These are phyloP conservation scores for Andricus grossulariae DNA, from an alignment of 1,140 invertebrate genomes.

Conservation along the genomic window DNA sequence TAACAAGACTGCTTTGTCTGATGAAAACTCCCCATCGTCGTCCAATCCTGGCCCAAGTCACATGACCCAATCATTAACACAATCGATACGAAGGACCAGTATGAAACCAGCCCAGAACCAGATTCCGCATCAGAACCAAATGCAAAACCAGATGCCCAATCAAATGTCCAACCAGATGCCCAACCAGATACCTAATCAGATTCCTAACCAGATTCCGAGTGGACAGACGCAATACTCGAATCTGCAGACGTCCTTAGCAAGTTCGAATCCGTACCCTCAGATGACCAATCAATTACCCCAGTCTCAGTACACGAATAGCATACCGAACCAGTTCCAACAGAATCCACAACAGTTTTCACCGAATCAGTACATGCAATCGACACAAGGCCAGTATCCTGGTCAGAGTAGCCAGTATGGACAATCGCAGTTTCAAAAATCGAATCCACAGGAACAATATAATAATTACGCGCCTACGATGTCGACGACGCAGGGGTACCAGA, in stretches of 20 bases:
- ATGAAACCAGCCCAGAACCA: slow-evolving; percentile 67
- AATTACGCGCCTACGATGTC: slow-evolving; percentile 55
- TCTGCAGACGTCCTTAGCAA: slow-evolving; percentile 40
- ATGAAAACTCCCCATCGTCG: slow-evolving; percentile 30
- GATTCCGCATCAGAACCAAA: slow-evolving; percentile 53
- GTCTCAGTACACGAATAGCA: slow-evolving; percentile 59
- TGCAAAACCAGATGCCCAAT: slow-evolving; percentile 55
- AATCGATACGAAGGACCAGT: slow-evolving; percentile 68
- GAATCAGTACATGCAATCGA: slow-evolving; percentile 56
- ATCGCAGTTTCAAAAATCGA: slow-evolving; percentile 57
- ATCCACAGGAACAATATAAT: slow-evolving; percentile 62
- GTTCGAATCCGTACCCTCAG: slow-evolving; percentile 52
- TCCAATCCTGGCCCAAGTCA: slow-evolving; percentile 39
- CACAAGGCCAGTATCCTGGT: slow-evolving; percentile 47
- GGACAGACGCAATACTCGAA: slow-evolving; percentile 45
- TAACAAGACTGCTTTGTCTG: slow-evolving; percentile 41
- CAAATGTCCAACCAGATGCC: slow-evolving; percentile 59
- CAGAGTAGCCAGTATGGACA: slow-evolving; percentile 55
- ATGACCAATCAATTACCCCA: slow-evolving; percentile 53
- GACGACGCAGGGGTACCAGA: slow-evolving; percentile 63
- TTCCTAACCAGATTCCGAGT: slow-evolving; percentile 53
- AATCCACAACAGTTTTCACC: slow-evolving; percentile 51
- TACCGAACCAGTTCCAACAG: slow-evolving; percentile 57
- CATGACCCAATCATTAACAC: slow-evolving; percentile 64
- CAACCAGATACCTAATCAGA: slow-evolving; percentile 59